These are phyloP conservation scores for Sceloporus tristichus DNA, from an alignment of 2,113 vertebrate genomes.

Conservation along the genomic window DNA sequence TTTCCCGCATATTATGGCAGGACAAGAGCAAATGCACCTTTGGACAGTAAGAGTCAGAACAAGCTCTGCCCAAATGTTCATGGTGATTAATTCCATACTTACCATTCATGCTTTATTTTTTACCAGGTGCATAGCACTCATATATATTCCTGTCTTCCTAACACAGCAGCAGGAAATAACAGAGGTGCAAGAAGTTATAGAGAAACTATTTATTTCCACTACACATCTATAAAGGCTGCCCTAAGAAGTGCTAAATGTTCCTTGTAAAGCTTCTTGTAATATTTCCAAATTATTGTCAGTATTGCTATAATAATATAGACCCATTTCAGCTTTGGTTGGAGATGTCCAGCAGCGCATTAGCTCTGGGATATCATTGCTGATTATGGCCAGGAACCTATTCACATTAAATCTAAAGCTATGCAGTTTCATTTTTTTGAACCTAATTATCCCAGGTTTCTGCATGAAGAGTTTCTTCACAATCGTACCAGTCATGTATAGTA, in stretches of 20 bases:
- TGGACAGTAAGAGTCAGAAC: no score
- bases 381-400: neutral
- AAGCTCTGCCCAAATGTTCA: neutral
- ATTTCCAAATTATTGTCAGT: neutral
- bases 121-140: neutral
- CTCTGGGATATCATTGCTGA: neutral
- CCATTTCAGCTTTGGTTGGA: neutral
- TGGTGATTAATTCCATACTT: neutral
- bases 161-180: neutral
- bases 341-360: neutral
- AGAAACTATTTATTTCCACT: neutral
- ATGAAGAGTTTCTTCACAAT: no score
- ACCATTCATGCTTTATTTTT: neutral
- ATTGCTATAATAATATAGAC: neutral
- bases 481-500: no score
- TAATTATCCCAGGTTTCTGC: no score
- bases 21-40: no score
- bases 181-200: neutral
- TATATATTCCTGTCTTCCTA: neutral
- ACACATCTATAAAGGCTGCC: neutral
- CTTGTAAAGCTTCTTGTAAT: neutral
- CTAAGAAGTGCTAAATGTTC: neutral
- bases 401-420: no score
- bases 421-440: no score
- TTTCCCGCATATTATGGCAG: no score